phyloP scores from a whole-genome alignment of 2,888 invertebrate genomes.

The Pyrgus malvae region DNA sequence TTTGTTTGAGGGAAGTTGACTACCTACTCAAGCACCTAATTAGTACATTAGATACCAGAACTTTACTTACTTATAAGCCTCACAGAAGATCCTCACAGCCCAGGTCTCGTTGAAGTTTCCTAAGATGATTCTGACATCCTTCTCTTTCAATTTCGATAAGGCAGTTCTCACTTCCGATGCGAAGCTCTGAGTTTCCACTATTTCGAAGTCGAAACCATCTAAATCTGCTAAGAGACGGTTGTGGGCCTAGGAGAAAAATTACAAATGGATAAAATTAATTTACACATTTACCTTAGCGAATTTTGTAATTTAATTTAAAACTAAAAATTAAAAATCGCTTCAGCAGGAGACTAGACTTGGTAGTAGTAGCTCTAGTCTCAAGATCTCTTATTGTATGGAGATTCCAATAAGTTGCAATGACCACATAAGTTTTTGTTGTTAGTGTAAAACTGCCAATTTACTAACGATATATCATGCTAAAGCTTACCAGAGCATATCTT shows the following conservation, averaged over 20 bases:
- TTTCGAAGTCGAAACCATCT: conserved; percentile 89
- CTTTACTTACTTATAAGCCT: conserved; percentile 86
- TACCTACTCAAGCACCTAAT: too few species aligned
- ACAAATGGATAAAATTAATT: neutral
- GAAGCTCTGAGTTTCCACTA: conserved; percentile 95
- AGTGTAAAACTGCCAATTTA: neutral
- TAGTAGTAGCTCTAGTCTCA: too few species aligned
- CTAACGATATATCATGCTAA: too few species aligned
- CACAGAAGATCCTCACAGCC: conserved; percentile 94
- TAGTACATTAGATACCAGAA: neutral
- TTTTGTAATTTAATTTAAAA: too few species aligned
- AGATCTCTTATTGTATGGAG: too few species aligned
- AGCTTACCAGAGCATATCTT: conserved; percentile 91
- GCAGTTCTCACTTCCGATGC: conserved; percentile 93
- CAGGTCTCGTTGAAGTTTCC: conserved; percentile 98
- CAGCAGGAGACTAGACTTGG: too few species aligned
- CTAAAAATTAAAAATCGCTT: too few species aligned
- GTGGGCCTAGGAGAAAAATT: conserved; percentile 84
- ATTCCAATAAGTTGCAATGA: too few species aligned
- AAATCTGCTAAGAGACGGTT: conserved; percentile 93
- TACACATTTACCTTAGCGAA: too few species aligned
- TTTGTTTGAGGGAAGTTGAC: too few species aligned
- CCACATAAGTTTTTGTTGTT: too few species aligned
- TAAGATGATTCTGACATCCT: conserved; percentile 96
- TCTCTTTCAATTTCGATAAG: conserved; percentile 90